A percentile compares a stretch with the other conserved stretches of the same genome.
phyloP scores from a whole-genome alignment of 2,113 vertebrate genomes.

The Opisthocomus hoazin region DNA sequence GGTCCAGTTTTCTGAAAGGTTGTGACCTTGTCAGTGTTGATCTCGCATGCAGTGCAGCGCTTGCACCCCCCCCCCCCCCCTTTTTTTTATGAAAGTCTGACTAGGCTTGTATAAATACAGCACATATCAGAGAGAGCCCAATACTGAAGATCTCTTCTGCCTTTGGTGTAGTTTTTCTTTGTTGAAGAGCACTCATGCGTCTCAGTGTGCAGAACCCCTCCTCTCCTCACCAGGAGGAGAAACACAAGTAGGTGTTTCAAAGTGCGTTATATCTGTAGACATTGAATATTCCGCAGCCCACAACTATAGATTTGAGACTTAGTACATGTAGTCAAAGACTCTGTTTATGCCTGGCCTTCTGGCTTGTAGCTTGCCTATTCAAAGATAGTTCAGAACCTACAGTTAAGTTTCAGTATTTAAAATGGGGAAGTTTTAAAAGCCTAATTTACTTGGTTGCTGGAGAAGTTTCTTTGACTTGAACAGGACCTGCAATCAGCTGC shows the following conservation, averaged over 20 bases:
- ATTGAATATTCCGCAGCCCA: neutral
- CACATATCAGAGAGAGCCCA: too few species aligned
- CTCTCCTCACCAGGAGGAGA: neutral
- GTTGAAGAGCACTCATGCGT: neutral
- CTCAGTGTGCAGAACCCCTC: neutral
- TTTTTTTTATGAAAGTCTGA: neutral
- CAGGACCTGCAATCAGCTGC: neutral
- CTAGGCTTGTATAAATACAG: neutral
- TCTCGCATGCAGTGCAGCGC: neutral
- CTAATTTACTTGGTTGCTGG: neutral
- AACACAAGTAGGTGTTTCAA: neutral
- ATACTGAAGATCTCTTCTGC: neutral
- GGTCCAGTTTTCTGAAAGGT: accelerated
- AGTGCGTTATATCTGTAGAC: neutral
- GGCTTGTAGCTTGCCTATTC: neutral
- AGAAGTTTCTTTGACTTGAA: neutral
- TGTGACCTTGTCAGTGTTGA: neutral
- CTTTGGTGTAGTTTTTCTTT: neutral
- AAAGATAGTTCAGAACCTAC: neutral
- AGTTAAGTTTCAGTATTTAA: neutral
- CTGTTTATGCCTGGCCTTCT: neutral
- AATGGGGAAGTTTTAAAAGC: neutral
- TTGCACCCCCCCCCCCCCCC: too few species aligned
- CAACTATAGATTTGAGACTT: neutral
- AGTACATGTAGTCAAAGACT: neutral